Evolutionary conservation across 2,113 vertebrate species (phyloP).

Genomic region (Phylloscopus trochilus): DNA sequence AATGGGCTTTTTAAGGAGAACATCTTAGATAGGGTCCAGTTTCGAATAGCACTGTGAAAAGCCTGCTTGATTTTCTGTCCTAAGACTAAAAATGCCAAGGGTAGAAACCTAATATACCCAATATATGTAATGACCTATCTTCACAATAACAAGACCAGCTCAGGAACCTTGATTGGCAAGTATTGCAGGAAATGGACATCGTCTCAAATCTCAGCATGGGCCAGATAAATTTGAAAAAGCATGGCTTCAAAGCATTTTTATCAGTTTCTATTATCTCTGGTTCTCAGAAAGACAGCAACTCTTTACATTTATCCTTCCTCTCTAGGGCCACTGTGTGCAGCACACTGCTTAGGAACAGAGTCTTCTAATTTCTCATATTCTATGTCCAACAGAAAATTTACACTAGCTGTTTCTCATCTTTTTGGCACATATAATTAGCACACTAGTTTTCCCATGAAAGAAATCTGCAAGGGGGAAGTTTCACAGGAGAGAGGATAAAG

Average conservation of each 20-base stretch:
- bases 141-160: background rate
- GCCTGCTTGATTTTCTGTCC: background rate
- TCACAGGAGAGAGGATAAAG: background rate
- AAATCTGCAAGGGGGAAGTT: background rate
- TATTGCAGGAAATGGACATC: background rate
- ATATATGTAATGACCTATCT: background rate
- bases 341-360: background rate
- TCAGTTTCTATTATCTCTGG: background rate
- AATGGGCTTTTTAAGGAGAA: background rate
- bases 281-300: background rate
- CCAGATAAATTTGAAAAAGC: background rate
- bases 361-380: background rate
- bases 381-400: background rate
- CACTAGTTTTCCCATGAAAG: background rate
- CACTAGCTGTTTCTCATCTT: background rate
- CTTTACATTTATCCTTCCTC: background rate
- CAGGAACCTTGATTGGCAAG: background rate
- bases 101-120: background rate
- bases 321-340: background rate
- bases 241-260: background rate
- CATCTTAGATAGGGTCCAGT: background rate
- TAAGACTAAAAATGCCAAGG: background rate
- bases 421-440: background rate
- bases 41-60: background rate
- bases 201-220: background rate